Base-by-base conservation (phyloP, 2,888 invertebrate genomes). In the Napeogenes inachia region DNA sequence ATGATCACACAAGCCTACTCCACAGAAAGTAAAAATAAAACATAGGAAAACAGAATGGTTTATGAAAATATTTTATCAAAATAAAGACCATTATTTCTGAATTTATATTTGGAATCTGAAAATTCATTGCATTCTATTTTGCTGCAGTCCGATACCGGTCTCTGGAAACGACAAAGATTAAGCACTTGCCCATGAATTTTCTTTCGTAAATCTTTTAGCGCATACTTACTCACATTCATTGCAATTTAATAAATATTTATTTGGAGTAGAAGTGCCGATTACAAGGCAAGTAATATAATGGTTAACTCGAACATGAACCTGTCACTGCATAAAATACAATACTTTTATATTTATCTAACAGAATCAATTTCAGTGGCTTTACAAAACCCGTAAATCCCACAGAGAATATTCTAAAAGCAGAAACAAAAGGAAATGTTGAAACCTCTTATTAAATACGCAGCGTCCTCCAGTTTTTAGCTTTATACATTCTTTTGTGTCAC, bases 101-200 rank as follows among this genome's bases (percentile, higher is more conserved):
- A 50, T 50, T 50, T 50, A 50, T 50, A 50, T 30, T 30, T 30
- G 50, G n/a, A 50, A 50, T 50, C 50, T 50, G 50, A 50, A 50
- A 50, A 50, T 50, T 50, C 50, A 50, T 50, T 30, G 50, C 50
- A 21, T 50, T 50, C 50, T 50, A 50, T 50, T 50, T 50, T 50
- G 50, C 50, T 50, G 50, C 50, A 50, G 30, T 50, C 30, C 50
- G 50, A 50, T 50, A 30, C 50, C 50, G 30, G 50, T 50, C 10
- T 30, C 50, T 50, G 50, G 30, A 12, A 50, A 50, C 10, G 50
- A 30, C 50, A 50, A 30, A 50, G 50, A 50, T 50, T 50, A 50
- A 50, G 50, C 50, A 30, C 50, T 50, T 30, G 50, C 50, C 50
- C 6, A 50, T 50, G 50, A 50, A n/a, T 50, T 50, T 50, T 50